Evolutionary conservation across 2,113 vertebrate species (phyloP).

Genomic region (Melanerpes aurifrons): DNA sequence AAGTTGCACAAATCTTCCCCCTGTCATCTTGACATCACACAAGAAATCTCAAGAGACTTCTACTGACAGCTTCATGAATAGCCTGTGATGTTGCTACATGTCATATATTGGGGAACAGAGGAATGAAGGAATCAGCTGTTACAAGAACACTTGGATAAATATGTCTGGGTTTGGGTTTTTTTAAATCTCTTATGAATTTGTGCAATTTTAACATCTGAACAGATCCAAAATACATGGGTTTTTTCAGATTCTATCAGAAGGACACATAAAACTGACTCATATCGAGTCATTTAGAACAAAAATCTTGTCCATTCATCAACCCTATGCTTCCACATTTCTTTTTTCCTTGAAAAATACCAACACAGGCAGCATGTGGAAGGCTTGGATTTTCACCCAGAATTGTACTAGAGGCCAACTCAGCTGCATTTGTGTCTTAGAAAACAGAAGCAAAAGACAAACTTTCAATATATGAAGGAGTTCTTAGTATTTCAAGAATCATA

Average conservation of each 20-base stretch:
- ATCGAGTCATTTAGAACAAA: not conserved
- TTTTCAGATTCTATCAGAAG: not conserved
- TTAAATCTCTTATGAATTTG: not conserved
- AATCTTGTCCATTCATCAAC: not conserved
- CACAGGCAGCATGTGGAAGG: not conserved
- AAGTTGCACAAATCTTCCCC: constrained; percentile 33
- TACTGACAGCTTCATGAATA: constrained; percentile 52
- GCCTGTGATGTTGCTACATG: constrained; percentile 19
- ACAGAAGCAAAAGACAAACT: not conserved
- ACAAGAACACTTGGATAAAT: not conserved
- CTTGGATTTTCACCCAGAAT: not conserved
- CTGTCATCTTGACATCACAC: constrained; percentile 23
- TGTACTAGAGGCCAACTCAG: not conserved
- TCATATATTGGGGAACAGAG: not conserved
- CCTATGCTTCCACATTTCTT: not conserved
- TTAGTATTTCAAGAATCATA: no score
- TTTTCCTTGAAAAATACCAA: not conserved
- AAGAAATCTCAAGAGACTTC: constrained; percentile 22
- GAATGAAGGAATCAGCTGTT: constrained; percentile 35
- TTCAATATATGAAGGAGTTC: not conserved
- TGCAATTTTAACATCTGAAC: not conserved
- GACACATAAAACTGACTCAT: not conserved
- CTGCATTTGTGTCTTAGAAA: not conserved
- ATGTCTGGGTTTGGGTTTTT: not conserved
- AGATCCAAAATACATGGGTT: not conserved